A percentile compares a stretch with the other conserved stretches of the same genome.
Conservation (phyloP, 1,140 invertebrate genomes). For the Propsilocerus akamusi region DNA sequence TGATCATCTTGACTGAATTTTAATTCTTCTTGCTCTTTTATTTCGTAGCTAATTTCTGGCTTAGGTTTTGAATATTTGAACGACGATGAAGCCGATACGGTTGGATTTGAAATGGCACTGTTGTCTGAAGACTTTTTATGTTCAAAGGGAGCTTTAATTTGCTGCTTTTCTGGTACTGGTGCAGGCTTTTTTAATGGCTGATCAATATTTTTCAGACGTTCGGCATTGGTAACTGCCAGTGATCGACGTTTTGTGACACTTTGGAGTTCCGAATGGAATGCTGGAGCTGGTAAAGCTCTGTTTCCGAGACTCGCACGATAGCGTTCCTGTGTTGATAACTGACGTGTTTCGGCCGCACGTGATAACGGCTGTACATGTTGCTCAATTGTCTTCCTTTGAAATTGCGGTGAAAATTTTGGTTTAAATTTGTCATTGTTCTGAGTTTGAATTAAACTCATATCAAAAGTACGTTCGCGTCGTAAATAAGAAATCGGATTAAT, state of each 20-base stretch:
- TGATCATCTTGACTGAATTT: slow-evolving; percentile 11
- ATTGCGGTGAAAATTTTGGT: neutral
- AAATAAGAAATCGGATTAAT: neutral
- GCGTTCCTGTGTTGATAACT: neutral
- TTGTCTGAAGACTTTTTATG: too few species aligned
- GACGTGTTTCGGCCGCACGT: slow-evolving; percentile 3
- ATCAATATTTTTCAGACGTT: neutral
- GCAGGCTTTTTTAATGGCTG: neutral
- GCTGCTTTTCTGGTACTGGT: too few species aligned
- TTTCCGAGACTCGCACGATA: neutral
- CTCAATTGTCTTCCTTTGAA: slow-evolving; percentile 33
- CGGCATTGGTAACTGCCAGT: neutral
- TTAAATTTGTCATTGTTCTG: neutral
- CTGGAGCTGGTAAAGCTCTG: neutral
- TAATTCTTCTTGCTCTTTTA: slow-evolving; percentile 20
- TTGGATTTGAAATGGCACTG: neutral
- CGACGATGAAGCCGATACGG: neutral
- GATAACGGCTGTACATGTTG: slow-evolving; percentile 29
- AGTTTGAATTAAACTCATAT: neutral
- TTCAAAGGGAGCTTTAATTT: too few species aligned
- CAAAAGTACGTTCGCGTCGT: neutral
- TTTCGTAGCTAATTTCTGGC: too few species aligned
- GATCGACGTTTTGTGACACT: neutral
- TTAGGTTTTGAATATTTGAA: neutral
- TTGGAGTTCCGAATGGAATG: neutral